Conservation (phyloP, 1,140 invertebrate genomes). For the Sinella curviseta region DNA sequence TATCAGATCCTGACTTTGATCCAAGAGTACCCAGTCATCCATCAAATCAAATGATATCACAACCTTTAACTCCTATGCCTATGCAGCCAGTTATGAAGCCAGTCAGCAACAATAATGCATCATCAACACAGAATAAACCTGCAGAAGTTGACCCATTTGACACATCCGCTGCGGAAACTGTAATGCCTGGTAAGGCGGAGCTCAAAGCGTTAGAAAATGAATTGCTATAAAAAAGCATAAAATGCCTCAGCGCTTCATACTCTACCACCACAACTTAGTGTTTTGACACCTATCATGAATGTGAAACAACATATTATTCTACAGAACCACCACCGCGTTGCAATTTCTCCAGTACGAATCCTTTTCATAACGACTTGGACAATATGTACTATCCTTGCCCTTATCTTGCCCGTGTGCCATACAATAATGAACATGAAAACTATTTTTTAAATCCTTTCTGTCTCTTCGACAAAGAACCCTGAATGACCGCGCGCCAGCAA, state of each 20-base stretch:
- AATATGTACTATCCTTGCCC: conserved; percentile 20
- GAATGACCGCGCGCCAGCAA: too few relatives aligned
- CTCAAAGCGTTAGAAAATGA: conserved; percentile 49
- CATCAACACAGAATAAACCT: conserved; percentile 28
- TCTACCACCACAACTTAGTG: background rate
- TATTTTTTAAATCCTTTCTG: background rate
- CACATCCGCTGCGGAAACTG: conserved; percentile 51
- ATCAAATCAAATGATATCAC: background rate
- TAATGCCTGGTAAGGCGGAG: conserved; percentile 49
- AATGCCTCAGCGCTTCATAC: background rate
- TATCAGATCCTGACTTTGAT: conserved; percentile 31
- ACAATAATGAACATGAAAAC: background rate
- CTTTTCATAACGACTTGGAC: background rate
- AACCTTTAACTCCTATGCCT: background rate
- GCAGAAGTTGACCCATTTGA: conserved; percentile 54
- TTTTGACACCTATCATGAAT: background rate
- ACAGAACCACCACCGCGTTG: too few relatives aligned
- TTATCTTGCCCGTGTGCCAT: background rate
- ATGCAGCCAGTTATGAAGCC: background rate
- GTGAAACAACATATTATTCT: too few relatives aligned
- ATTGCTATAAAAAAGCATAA: conserved; percentile 39
- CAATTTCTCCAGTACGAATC: background rate
- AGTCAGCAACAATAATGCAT: background rate
- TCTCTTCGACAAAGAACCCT: background rate
- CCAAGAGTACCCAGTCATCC: conserved; percentile 7